These are phyloP conservation scores for Eutrigla gurnardus DNA, from an alignment of 2,797 vertebrate genomes.

Conservation along the genomic window DNA sequence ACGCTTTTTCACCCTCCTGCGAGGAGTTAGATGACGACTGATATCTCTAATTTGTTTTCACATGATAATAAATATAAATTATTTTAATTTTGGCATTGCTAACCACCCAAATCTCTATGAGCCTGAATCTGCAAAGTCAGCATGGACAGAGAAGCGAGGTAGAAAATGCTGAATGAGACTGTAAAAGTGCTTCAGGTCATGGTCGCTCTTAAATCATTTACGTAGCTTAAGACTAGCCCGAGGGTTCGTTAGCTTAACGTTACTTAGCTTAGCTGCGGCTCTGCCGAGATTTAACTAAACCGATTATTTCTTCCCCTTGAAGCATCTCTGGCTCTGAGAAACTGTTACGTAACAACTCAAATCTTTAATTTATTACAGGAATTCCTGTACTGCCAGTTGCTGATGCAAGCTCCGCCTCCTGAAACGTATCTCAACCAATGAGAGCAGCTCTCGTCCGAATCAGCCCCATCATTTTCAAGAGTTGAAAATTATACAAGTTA, in stretches of 20 bases:
- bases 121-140: background rate
- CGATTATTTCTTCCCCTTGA: background rate
- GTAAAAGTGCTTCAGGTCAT: background rate
- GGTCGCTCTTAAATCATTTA: background rate
- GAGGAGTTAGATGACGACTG: too few relatives aligned
- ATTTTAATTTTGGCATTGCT: background rate
- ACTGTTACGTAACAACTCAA: slow-evolving; percentile 7
- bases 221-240: background rate
- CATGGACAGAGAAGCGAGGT: background rate
- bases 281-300: slow-evolving; percentile 6
- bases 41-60: background rate
- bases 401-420: background rate
- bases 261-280: background rate
- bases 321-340: slow-evolving; percentile 17
- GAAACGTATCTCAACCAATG: background rate
- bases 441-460: background rate
- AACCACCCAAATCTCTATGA: background rate
- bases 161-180: background rate
- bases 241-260: background rate
- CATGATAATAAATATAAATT: background rate
- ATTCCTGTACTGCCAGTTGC: background rate
- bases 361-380: slow-evolving; percentile 4
- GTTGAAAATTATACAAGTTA: background rate
- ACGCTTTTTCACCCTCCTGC: too few relatives aligned
- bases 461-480: background rate